Conservation (phyloP, 2,113 vertebrate species). For the Lophius piscatorius region DNA sequence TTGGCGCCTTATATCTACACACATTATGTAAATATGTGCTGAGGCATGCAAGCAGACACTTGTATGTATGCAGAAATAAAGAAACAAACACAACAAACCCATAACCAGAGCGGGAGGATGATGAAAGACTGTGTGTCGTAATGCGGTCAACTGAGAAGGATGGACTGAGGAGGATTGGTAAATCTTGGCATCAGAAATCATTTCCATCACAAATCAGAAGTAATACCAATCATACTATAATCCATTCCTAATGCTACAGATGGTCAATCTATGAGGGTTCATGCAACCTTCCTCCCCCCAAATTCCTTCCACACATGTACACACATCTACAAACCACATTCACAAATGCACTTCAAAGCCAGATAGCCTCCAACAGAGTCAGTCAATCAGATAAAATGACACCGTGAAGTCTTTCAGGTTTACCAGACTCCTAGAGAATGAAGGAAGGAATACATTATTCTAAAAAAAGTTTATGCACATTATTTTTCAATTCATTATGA, state of each 20-base stretch:
- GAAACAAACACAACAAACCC: background rate
- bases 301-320: conserved; percentile 8
- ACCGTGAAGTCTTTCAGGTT: background rate
- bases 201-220: conserved; percentile 59
- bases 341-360: background rate
- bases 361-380: background rate
- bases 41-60: background rate
- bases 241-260: conserved; percentile 47
- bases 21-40: conserved; percentile 19
- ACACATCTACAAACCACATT: background rate
- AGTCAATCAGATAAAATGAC: background rate
- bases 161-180: conserved; percentile 32
- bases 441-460: conserved; percentile 2
- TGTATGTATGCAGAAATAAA: background rate
- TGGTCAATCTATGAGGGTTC: conserved; percentile 36
- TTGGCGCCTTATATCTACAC: background rate
- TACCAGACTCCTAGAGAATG: background rate
- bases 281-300: background rate
- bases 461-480: too few relatives aligned
- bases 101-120: conserved; percentile 10
- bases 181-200: conserved; percentile 61
- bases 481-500: too few relatives aligned
- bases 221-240: conserved; percentile 56
- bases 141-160: conserved; percentile 45
- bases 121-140: conserved; percentile 35